Evolutionary conservation across 2,888 invertebrate genomes (phyloP), one percentile per base, ranked within the genome.

Genomic region (Atrina japonica): DNA sequence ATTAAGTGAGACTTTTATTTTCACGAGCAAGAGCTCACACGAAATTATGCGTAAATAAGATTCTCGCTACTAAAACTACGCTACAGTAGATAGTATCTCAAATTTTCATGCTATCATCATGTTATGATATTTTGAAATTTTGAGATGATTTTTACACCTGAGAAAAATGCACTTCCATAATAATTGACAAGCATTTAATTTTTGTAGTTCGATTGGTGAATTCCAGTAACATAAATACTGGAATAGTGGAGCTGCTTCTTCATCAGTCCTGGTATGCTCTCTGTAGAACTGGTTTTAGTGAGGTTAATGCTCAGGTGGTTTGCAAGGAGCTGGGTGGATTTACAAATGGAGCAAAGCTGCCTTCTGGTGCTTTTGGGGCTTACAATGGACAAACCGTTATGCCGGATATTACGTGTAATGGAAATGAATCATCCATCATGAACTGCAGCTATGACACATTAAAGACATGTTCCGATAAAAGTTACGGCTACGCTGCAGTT

Each of bases 281-380:
- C 14, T 95, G 95, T 88, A 94, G 94, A 82, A 94, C 94, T 79
- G 93, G 93, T 75, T 95, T 95, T 83, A 94, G 93, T n/a, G 88
- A 94, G 70, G 91, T 90, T 21, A 93, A 94, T 80, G 95, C 94
- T 0, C 45, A 41, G 80, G 94, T 95, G 0, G 92, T 93, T 1
- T 95, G 95, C 82, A 92, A 91, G 64, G 94, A 95, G 84, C 87
- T 95, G 25, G 95, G 95, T 11, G 78, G 58, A 68, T 71, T 70
- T 27, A 60, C 18, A 3, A 73, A 78, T 29, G 83, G 83, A 3
- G 75, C 64, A 14, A 61, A 65, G 6, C 68, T 73, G 16, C 78
- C 70, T 41, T 67, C 65, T 47, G 80, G 78, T 2, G 78, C 76
- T 21, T 85, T 74, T 71, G 83, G 83, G 16, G 63, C 68, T 25